Evolutionary conservation across 2,113 vertebrate genomes (phyloP).

Genomic region (Aphelocoma coerulescens): DNA sequence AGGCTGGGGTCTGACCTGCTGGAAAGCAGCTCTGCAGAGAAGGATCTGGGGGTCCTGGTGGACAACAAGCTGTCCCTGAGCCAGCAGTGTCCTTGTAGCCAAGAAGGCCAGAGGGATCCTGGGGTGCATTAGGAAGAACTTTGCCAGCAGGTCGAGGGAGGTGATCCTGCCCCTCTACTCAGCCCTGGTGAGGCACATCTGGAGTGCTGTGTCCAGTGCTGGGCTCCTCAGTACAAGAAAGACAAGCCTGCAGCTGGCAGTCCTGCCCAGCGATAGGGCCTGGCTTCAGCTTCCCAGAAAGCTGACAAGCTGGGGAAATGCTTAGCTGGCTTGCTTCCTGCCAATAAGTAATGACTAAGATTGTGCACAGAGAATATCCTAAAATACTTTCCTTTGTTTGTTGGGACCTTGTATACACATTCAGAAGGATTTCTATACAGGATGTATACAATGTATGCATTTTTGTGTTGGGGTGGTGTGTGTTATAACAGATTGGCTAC

Average conservation of each 20-base stretch:
- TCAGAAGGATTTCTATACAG: not conserved
- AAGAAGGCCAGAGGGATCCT: rapidly evolving
- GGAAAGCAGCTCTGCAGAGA: not conserved
- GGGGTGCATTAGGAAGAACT: not conserved
- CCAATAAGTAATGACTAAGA: not conserved
- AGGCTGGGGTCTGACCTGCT: rapidly evolving
- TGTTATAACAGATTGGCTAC: not conserved
- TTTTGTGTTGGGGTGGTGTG: not conserved
- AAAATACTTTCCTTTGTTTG: not conserved
- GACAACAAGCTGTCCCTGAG: not conserved
- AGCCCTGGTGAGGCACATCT: not conserved
- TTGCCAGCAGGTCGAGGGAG: not conserved
- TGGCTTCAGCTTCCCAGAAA: not conserved
- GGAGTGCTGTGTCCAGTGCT: not conserved
- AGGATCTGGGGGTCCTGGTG: not conserved
- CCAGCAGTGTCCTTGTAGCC: not conserved
- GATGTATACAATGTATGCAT: not conserved
- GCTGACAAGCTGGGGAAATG: not conserved
- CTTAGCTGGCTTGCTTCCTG: not conserved
- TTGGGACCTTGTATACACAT: rapidly evolving
- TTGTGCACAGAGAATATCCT: not conserved
- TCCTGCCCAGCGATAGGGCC: rapidly evolving
- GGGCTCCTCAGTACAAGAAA: not conserved
- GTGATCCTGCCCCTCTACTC: not conserved
- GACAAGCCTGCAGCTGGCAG: not conserved